Percentiles rank a stretch among this genome's conserved stretches.
These are phyloP conservation scores for Atta colombica DNA, from an alignment of 1,140 invertebrate species.

Conservation along the genomic window DNA sequence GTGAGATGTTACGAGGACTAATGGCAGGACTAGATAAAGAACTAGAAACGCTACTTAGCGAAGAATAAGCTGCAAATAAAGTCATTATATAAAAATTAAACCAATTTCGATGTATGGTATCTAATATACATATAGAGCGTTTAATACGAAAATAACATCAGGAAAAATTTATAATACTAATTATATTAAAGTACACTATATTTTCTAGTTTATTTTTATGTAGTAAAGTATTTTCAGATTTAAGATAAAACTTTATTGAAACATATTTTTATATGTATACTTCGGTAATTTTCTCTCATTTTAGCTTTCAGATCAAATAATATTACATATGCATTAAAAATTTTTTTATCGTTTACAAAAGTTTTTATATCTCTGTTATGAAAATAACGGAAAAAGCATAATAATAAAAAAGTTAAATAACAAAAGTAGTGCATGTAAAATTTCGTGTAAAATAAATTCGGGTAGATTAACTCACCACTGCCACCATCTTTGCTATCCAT, in stretches of 20 bases:
- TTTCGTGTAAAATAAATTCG: neutral
- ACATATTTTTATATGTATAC: neutral
- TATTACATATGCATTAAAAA: neutral
- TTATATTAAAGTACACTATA: neutral
- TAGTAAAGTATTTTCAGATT: neutral
- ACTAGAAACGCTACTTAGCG: conserved; percentile 86
- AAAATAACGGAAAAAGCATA: conserved; percentile 4
- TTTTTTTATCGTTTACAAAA: neutral
- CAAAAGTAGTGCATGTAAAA: neutral
- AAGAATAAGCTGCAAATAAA: conserved; percentile 81
- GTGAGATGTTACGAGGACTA: conserved; percentile 86
- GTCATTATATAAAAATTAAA: neutral
- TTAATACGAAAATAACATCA: neutral
- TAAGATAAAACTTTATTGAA: neutral
- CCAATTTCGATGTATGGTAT: neutral
- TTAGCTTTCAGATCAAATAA: neutral
- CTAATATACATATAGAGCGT: neutral
- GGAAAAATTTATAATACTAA: neutral
- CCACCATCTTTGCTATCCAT: conserved; percentile 79
- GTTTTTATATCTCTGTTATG: neutral
- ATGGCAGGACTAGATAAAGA: conserved; percentile 86
- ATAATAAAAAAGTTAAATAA: neutral
- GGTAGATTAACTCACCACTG: conserved; percentile 67
- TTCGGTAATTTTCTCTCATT: neutral
- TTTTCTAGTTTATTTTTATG: neutral